Conservation (phyloP, 2,888 invertebrate genomes). For the Anodontia alba region DNA sequence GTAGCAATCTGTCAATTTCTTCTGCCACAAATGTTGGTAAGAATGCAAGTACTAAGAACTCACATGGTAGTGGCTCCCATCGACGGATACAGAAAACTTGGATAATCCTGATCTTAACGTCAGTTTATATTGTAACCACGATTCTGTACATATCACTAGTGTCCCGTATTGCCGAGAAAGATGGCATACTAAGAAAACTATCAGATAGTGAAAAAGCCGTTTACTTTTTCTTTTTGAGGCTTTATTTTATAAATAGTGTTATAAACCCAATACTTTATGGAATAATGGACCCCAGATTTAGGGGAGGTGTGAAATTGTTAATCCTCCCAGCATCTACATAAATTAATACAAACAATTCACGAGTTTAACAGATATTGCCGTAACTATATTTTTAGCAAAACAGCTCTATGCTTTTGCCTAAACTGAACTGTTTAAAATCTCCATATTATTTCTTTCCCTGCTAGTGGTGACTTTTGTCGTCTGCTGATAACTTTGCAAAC, state of each 20-base stretch:
- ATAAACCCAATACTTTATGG: constrained; percentile 53
- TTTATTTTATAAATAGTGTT: constrained; percentile 36
- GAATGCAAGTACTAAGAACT: no score
- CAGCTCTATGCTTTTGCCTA: no score
- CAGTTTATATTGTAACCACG: constrained; percentile 28
- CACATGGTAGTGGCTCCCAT: no score
- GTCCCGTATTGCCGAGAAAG: constrained; percentile 16
- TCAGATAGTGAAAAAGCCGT: constrained; percentile 10
- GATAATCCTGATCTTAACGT: constrained; percentile 32
- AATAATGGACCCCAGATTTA: constrained; percentile 48
- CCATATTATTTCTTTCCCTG: no score
- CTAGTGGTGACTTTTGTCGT: no score
- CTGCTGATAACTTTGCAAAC: no score
- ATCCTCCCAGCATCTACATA: background rate
- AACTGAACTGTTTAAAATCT: no score
- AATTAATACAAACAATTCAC: no score
- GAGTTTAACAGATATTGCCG: no score
- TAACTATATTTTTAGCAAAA: no score
- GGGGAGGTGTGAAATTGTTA: constrained; percentile 23
- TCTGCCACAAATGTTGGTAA: no score
- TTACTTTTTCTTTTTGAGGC: constrained; percentile 35
- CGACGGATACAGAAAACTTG: constrained; percentile 22
- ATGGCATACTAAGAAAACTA: constrained; percentile 18
- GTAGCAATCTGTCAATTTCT: no score
- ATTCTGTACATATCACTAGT: constrained; percentile 35